Percentiles rank a stretch among this genome's conserved stretches.
These are phyloP conservation scores for Pholis gunnellus DNA, from an alignment of 2,113 vertebrate genomes.

Conservation along the genomic window DNA sequence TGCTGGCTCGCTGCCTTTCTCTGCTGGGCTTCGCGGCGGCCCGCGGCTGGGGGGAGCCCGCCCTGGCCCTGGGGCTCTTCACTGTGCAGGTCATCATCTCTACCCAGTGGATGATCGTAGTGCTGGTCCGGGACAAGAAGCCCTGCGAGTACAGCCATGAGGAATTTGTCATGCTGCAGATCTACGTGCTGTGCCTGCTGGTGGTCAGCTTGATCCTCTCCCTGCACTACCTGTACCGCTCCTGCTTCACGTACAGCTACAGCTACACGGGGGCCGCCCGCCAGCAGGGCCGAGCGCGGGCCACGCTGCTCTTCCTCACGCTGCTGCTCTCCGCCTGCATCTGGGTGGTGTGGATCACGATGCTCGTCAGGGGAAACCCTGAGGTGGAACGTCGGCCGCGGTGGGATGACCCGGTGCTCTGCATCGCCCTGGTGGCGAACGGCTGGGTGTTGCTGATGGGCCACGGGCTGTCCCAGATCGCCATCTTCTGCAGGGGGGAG, in stretches of 20 bases:
- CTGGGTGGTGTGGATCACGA: conserved; percentile 92
- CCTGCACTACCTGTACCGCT: conserved; percentile 78
- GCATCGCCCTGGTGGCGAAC: conserved; percentile 88
- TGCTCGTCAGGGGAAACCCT: conserved; percentile 84
- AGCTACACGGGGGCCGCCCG: conserved; percentile 70
- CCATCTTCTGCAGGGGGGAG: conserved; percentile 80
- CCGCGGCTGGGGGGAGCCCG: conserved; percentile 81
- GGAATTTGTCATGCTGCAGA: conserved; percentile 91
- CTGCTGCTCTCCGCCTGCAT: conserved; percentile 84
- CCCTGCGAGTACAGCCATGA: conserved; percentile 78
- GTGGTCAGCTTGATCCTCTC: conserved; percentile 80
- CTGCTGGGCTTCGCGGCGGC: conserved; percentile 82
- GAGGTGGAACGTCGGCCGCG: not conserved
- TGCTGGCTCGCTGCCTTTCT: conserved; percentile 85
- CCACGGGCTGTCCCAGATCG: conserved; percentile 86
- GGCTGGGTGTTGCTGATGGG: conserved; percentile 91
- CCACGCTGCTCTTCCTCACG: conserved; percentile 84
- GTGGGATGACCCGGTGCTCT: conserved; percentile 92
- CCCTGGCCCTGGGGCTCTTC: conserved; percentile 83
- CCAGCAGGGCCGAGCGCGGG: conserved; percentile 81
- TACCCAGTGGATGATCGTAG: conserved; percentile 86
- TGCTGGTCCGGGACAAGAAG: conserved; percentile 72
- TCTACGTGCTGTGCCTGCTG: conserved; percentile 91
- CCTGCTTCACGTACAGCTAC: conserved; percentile 73
- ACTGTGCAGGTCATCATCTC: conserved; percentile 90